These are phyloP conservation scores for Coelopa pilipes DNA, from an alignment of 2,888 invertebrate species.

Conservation along the genomic window DNA sequence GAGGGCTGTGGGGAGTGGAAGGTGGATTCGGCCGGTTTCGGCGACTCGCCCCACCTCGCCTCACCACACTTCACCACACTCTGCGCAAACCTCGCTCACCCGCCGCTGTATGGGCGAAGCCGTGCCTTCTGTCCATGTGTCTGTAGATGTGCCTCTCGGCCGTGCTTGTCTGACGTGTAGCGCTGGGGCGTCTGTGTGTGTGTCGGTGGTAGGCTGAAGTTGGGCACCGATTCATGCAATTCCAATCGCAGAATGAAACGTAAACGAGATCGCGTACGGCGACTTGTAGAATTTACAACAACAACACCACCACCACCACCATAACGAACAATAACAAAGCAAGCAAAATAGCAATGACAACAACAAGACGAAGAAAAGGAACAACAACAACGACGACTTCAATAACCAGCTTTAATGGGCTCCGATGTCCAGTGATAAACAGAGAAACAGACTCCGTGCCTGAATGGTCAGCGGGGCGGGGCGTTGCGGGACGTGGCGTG, in stretches of 20 bases:
- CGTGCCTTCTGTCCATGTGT: conserved; percentile 2
- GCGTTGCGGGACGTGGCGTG: too few relatives aligned
- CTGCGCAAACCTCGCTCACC: conserved; percentile 2
- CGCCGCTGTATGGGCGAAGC: neutral
- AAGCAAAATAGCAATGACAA: too few relatives aligned
- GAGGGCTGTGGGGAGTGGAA: neutral
- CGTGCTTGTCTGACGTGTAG: too few relatives aligned
- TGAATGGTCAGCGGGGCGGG: neutral
- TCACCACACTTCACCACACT: neutral
- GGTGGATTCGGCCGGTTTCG: neutral
- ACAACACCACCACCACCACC: neutral
- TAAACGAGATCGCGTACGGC: conserved; percentile 20
- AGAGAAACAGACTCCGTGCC: conserved; percentile 9
- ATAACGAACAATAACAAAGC: too few relatives aligned
- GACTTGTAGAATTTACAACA: conserved; percentile 27
- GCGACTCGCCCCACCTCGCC: neutral
- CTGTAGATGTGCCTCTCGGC: neutral
- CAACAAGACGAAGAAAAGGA: too few relatives aligned
- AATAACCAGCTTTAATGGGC: conserved; percentile 19
- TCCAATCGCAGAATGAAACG: conserved; percentile 15
- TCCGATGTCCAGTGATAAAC: conserved; percentile 32
- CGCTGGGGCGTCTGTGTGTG: conserved; percentile 3
- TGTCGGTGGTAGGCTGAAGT: neutral
- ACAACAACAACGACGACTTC: neutral
- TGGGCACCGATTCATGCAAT: conserved; percentile 21